Percentiles rank a stretch among this genome's conserved stretches.
These are phyloP conservation scores for Anguilla marmorata DNA, from an alignment of 2,797 vertebrate genomes.

Conservation along the genomic window DNA sequence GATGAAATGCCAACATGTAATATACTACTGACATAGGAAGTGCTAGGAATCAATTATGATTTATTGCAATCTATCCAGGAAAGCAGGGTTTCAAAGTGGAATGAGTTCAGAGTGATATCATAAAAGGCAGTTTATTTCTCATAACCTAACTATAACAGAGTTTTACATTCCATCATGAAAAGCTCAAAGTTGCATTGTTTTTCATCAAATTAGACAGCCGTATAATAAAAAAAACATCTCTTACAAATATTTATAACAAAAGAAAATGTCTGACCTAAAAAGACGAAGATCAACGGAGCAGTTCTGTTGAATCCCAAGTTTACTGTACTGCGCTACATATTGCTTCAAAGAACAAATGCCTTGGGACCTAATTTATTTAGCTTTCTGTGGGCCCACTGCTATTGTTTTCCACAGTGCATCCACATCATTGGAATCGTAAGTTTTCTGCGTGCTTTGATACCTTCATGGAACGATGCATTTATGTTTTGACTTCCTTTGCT, in stretches of 20 bases:
- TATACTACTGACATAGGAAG: not conserved
- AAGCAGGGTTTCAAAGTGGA: not conserved
- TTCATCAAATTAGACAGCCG: conserved; percentile 10
- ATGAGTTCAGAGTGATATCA: not conserved
- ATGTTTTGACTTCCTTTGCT: not conserved
- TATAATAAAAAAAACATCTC: conserved; percentile 5
- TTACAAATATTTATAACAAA: conserved; percentile 2
- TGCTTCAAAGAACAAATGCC: conserved; percentile 67
- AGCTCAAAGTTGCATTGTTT: not conserved
- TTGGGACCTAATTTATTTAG: conserved; percentile 68
- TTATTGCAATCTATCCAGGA: not conserved
- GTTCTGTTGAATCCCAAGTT: conserved; percentile 62
- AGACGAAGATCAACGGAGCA: conserved; percentile 51
- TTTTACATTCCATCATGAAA: not conserved
- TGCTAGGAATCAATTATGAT: not conserved
- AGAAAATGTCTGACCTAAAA: conserved; percentile 60
- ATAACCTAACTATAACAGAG: not conserved
- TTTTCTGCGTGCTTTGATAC: conserved; percentile 1
- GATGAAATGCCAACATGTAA: not conserved
- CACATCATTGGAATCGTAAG: not conserved
- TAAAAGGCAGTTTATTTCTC: conserved; percentile 1
- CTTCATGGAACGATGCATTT: conserved; percentile 6
- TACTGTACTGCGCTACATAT: conserved; percentile 25
- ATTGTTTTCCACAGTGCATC: conserved; percentile 29
- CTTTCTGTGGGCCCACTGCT: conserved; percentile 55